Evolutionary conservation across 2,888 invertebrate species (phyloP), one percentile per base, ranked within the genome.

Genomic region (Meloe dianella): DNA sequence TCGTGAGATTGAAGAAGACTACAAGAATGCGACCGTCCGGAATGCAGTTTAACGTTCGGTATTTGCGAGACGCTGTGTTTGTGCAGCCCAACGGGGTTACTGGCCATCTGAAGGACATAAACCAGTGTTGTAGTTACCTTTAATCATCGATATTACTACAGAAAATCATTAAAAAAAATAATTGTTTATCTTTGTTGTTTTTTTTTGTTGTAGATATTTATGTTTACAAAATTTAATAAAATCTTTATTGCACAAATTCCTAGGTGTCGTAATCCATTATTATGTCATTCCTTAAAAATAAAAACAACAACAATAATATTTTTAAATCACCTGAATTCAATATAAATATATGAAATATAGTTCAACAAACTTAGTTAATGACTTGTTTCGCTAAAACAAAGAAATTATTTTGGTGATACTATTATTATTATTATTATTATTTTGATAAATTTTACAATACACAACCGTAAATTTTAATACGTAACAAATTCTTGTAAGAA

Each of bases 31-130:
- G 71, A 73, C 72, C 72, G 71, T 70, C 71, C 71, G 73, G 77
- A 77, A 77, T 77, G 77, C 75, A 76, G 77, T 74, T 75, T 75
- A 74, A 73, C 75, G 72, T 64, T 71, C 66, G 73, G 73, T 73
- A 75, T 75, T 76, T 69, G 74, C 73, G 71, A 73, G 73, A 69
- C 72, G 64, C 64, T 67, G 70, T 71, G 66, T 65, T 73, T 66
- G 73, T 71, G 70, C 68, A 70, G 66, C 63, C 64, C 69, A 68
- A 65, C 64, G 66, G 70, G 73, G 73, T 73, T 66, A 73, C 69
- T 73, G 73, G 68, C 73, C 73, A 73, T 67, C 69, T 63, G 70
- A 73, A 73, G 73, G 73, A 72, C 72, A 72, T 60, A 59, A n/a
- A 64, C 56, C 70, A 68, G 60, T 63, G 67, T 60, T 66, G 64